Conservation (phyloP, 2,113 vertebrate species). For the Azemiops feae region DNA sequence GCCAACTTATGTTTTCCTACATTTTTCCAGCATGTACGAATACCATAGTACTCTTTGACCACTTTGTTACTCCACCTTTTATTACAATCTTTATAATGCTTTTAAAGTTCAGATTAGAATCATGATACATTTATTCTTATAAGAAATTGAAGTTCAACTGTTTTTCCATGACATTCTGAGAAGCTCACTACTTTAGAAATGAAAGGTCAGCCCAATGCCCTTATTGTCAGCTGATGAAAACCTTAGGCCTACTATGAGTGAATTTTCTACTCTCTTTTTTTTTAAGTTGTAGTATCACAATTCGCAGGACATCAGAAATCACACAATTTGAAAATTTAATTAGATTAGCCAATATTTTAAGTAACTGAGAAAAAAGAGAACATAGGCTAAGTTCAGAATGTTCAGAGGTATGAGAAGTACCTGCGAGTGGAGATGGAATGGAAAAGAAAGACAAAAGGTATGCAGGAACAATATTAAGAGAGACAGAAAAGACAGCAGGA, state of each 20-base stretch:
- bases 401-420: not conserved
- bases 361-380: not conserved
- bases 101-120: not conserved
- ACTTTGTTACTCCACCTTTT: not conserved
- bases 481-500: not conserved
- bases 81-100: not conserved
- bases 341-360: not conserved
- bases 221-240: conserved; percentile 15
- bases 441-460: not conserved
- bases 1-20: not conserved
- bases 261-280: not conserved
- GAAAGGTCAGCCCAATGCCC: not conserved
- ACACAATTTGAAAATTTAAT: not conserved
- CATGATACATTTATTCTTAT: not conserved
- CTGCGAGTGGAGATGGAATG: not conserved
- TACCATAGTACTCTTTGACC: not conserved
- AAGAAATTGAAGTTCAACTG: not conserved
- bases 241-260: not conserved
- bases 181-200: not conserved
- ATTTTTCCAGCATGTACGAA: not conserved
- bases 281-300: not conserved
- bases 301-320: not conserved
- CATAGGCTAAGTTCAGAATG: not conserved
- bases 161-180: not conserved
- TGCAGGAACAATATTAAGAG: not conserved